Evolutionary conservation across 2,888 invertebrate species (phyloP).

Genomic region (Neoaliturus tenellus): DNA sequence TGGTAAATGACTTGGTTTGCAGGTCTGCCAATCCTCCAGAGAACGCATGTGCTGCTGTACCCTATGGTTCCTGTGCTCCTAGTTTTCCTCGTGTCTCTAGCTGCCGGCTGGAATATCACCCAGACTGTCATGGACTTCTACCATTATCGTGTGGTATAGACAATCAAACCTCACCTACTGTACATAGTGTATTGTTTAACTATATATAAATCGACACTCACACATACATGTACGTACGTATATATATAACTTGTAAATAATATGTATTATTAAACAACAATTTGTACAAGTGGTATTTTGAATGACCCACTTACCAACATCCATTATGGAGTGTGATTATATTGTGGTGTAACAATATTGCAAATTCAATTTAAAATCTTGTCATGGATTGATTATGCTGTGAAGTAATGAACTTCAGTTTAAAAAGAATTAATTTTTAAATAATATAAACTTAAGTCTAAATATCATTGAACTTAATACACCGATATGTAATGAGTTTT

Average conservation of each 20-base stretch:
- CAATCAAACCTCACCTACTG: constrained; percentile 3
- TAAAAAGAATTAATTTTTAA: no score
- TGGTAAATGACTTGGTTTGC: no score
- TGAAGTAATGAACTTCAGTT: no score
- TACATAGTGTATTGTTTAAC: constrained; percentile 33
- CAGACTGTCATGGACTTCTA: constrained; percentile 89
- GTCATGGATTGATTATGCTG: no score
- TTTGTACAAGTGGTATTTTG: constrained; percentile 16
- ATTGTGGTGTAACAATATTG: no score
- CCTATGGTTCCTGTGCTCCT: constrained; percentile 88
- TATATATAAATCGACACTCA: constrained; percentile 22
- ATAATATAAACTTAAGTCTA: no score
- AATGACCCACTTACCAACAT: no score
- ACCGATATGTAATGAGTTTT: no score
- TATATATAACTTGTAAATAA: constrained; percentile 49
- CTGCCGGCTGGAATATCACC: constrained; percentile 90
- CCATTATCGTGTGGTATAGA: constrained; percentile 83
- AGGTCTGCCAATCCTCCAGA: constrained; percentile 92
- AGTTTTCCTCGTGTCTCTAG: constrained; percentile 85
- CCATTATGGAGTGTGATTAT: no score
- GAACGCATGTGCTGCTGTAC: constrained; percentile 89
- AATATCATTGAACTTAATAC: no score
- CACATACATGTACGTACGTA: background rate
- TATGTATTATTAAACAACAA: constrained; percentile 26
- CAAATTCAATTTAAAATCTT: no score